phyloP scores from a whole-genome alignment of 2,797 vertebrate species.

The Spea hammondii region DNA sequence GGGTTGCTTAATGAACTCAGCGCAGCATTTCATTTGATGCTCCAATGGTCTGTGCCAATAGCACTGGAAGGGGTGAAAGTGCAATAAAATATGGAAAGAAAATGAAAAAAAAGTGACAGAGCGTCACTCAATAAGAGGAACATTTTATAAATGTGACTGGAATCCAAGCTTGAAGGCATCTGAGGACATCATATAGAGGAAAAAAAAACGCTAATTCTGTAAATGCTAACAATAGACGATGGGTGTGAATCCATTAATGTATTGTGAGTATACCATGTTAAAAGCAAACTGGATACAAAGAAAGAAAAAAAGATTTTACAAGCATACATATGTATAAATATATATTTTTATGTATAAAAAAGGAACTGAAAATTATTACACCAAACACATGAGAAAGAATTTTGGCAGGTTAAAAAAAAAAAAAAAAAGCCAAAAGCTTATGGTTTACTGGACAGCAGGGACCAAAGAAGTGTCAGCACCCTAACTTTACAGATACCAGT shows the following conservation, averaged over 20 bases:
- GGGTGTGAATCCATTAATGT: neutral
- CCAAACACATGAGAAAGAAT: too few relatives aligned
- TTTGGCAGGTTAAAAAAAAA: too few relatives aligned
- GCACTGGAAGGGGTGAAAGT: constrained; percentile 9
- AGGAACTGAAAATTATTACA: too few relatives aligned
- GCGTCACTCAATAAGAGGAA: constrained; percentile 16
- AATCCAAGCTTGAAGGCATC: constrained; percentile 22
- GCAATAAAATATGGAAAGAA: constrained; percentile 9
- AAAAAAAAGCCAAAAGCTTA: too few relatives aligned
- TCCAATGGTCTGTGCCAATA: constrained; percentile 13
- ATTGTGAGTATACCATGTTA: neutral
- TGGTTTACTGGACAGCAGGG: too few relatives aligned
- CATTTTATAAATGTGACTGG: constrained; percentile 15
- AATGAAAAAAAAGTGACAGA: constrained; percentile 2
- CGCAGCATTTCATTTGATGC: constrained; percentile 30
- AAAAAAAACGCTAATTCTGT: neutral
- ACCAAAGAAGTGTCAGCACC: too few relatives aligned
- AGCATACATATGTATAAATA: too few relatives aligned
- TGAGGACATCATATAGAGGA: constrained; percentile 27
- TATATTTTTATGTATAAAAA: too few relatives aligned
- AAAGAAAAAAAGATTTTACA: too few relatives aligned
- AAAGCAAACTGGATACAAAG: neutral
- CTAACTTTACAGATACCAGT: too few relatives aligned
- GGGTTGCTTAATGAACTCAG: constrained; percentile 7
- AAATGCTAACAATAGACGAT: neutral